phyloP scores from a whole-genome alignment of 2,797 vertebrate species.

The Sebastes matsubarae region DNA sequence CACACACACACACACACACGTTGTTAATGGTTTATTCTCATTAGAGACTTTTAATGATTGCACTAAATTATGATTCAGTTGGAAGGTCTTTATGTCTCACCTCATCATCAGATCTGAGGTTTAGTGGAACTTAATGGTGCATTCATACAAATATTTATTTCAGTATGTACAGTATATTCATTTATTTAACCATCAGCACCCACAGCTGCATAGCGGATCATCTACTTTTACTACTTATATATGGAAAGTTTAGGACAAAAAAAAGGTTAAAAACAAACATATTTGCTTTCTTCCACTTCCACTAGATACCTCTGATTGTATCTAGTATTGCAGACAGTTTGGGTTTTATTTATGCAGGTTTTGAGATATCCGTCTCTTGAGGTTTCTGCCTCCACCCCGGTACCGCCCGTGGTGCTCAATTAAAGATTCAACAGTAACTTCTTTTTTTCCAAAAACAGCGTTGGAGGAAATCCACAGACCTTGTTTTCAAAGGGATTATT shows the following conservation, averaged over 20 bases:
- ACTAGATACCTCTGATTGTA: no score
- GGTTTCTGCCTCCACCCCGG: neutral
- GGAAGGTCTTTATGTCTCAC: neutral
- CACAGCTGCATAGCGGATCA: neutral
- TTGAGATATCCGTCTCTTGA: no score
- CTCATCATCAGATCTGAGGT: neutral
- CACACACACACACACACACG: neutral
- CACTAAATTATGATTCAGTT: constrained; percentile 16
- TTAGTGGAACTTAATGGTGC: neutral
- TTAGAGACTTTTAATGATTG: constrained; percentile 1
- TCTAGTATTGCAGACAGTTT: neutral
- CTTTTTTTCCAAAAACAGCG: neutral
- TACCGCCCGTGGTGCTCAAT: no score
- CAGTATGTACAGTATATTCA: neutral
- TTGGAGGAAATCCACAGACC: neutral
- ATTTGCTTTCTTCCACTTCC: neutral
- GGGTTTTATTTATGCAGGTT: neutral
- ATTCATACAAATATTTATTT: neutral
- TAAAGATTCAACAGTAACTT: neutral
- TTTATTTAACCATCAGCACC: neutral
- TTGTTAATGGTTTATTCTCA: constrained; percentile 35
- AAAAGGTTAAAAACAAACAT: neutral
- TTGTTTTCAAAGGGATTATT: neutral
- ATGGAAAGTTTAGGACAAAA: neutral
- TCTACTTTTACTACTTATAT: neutral